These are phyloP conservation scores for Pluvialis apricaria DNA, from an alignment of 2,113 vertebrate species.

Conservation along the genomic window DNA sequence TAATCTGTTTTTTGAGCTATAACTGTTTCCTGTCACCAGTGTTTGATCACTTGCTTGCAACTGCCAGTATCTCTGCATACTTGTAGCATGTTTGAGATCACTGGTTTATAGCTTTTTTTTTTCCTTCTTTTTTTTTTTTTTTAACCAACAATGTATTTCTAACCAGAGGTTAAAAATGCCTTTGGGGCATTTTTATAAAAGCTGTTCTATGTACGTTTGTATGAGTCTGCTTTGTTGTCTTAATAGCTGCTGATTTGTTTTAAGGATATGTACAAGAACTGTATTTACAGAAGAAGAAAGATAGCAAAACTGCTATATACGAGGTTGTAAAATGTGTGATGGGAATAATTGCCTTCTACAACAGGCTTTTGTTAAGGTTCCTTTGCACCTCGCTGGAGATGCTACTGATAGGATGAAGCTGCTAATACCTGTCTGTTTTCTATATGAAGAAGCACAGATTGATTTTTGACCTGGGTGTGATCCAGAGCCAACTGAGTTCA, in stretches of 20 bases:
- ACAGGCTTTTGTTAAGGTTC: background rate
- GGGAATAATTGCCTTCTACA: background rate
- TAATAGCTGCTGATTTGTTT: constrained; percentile 3
- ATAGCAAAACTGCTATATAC: background rate
- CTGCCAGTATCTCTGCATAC: background rate
- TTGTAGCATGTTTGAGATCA: background rate
- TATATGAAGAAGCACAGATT: background rate
- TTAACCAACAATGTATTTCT: background rate
- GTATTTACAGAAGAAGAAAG: background rate
- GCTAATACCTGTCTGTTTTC: background rate
- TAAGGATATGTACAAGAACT: background rate
- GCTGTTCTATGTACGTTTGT: background rate
- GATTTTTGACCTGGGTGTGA: background rate
- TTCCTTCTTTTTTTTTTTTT: background rate
- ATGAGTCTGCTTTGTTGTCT: constrained; percentile 20
- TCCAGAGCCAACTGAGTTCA: background rate
- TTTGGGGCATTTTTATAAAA: constrained; percentile 10
- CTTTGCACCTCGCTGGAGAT: background rate
- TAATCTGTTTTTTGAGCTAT: background rate
- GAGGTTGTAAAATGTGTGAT: background rate
- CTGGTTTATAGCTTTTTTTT: background rate
- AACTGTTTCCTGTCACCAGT: background rate
- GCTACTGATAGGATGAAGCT: background rate
- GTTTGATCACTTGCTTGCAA: constrained; percentile 18
- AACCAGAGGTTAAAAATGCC: background rate